Base-by-base conservation (phyloP, 2,797 vertebrate species). In the Prunella strophiata region DNA sequence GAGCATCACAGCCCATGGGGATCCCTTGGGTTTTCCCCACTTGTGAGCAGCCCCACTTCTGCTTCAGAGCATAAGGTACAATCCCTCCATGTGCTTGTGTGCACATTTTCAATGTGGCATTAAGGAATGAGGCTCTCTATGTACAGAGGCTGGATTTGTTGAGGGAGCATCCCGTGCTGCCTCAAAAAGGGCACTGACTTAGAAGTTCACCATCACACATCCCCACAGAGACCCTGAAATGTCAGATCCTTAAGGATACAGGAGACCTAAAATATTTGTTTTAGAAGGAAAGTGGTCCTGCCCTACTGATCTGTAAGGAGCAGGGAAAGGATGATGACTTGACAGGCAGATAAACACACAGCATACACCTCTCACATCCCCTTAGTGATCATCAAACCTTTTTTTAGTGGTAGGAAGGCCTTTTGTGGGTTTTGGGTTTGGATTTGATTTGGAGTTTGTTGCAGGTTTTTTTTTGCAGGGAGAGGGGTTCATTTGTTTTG, bases 241-340 rank as follows among this genome's bases (percentile, higher is more conserved):
- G 11, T n/a, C 89, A 93, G 58, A 38, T 59, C 59, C 34, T 57
- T 55, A 47, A 79, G 23, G 22, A 66, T 22, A 54, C 17, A 54
- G 30, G 73, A 67, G 36, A 80, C n/a, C n/a, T 58, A 36, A 92
- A 87, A 62, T 48, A 51, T 23, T 84, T 94, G 23, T 23, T 93
- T 82, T 89, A 23, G 52, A 42, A 68, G 38, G 22, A 43, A 62
- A 62, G 11, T 34, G 11, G 12, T 57, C 36, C 55, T 63, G 6
- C 32, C 34, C 34, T 87, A 50, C 38, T 71, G 48, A 48, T 61
- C 15, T 38, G 18, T 55, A 63, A 55, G 48, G 27, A 71, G 6
- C 26, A n/a, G 9, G 32, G 38, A 42, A 78, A 90, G 26, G 14
- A 48, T 16, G 19, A 32, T 38, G 15, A 10, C 16, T 70, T 81